These are phyloP conservation scores for Tachina grossa DNA, from an alignment of 2,888 invertebrate species.

Conservation along the genomic window DNA sequence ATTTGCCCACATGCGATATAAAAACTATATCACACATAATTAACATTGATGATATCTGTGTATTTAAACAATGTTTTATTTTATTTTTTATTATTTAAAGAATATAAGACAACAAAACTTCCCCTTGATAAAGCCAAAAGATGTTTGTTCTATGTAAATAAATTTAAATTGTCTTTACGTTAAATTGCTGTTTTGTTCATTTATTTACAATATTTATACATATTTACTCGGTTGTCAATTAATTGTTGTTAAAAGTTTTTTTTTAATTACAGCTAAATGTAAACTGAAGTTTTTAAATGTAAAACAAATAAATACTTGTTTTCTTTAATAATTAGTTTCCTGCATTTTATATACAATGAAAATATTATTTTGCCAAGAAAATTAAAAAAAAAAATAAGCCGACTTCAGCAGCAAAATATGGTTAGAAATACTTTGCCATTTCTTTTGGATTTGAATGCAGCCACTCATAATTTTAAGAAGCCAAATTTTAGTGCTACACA, in stretches of 20 bases:
- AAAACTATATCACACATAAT: constrained; percentile 24
- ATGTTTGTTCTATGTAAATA: constrained; percentile 46
- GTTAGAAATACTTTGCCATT: too few relatives aligned
- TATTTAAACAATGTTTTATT: constrained; percentile 13
- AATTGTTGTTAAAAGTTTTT: background rate
- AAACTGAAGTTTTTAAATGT: background rate
- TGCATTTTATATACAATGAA: too few relatives aligned
- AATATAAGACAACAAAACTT: constrained; percentile 7
- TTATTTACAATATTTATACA: constrained; percentile 7
- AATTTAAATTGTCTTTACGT: constrained; percentile 27
- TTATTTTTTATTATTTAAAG: background rate
- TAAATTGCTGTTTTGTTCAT: constrained; percentile 35
- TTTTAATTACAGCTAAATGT: constrained; percentile 22
- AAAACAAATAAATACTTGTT: constrained; percentile 21
- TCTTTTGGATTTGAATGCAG: too few relatives aligned
- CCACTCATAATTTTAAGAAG: too few relatives aligned
- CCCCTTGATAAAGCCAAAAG: constrained; percentile 30
- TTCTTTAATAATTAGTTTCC: background rate
- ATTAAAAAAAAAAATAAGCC: too few relatives aligned
- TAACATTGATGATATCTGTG: constrained; percentile 36
- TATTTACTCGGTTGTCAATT: constrained; percentile 47
- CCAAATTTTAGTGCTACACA: too few relatives aligned
- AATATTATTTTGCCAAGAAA: too few relatives aligned
- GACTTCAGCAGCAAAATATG: too few relatives aligned
- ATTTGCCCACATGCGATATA: constrained; percentile 16